A percentile compares a stretch with the other conserved stretches of the same genome.
Conservation (phyloP, 2,113 vertebrate species). For the Caloenas nicobarica region DNA sequence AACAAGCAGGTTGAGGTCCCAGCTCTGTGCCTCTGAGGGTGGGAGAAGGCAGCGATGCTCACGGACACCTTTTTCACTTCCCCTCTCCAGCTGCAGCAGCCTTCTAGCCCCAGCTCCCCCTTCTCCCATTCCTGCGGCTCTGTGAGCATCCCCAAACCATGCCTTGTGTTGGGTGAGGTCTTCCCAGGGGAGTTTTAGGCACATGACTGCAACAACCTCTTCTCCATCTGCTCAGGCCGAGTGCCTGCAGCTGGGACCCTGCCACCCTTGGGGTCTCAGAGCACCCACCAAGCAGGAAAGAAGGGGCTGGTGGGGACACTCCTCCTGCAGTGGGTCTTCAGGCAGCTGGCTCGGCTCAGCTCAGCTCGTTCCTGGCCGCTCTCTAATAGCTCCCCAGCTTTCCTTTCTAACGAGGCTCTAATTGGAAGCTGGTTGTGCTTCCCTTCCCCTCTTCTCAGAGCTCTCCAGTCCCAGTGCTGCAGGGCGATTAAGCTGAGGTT, state of each 20-base stretch:
- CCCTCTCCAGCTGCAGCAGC: background rate
- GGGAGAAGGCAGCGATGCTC: background rate
- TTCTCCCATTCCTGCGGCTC: background rate
- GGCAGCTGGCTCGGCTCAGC: background rate
- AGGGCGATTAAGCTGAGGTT: conserved; percentile 85
- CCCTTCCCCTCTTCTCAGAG: conserved; percentile 75
- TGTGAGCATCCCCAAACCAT: background rate
- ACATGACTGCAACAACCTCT: background rate
- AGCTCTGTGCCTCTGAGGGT: background rate
- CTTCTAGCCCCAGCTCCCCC: background rate
- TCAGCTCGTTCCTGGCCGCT: conserved; percentile 29
- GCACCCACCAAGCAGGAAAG: background rate
- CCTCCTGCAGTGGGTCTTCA: background rate
- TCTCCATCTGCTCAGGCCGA: background rate
- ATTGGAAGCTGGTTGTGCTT: conserved; percentile 80
- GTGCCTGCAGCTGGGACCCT: background rate
- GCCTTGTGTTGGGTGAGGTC: background rate
- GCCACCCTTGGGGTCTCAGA: background rate
- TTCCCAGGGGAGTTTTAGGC: background rate
- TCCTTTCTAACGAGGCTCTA: conserved; percentile 83
- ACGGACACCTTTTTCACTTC: background rate
- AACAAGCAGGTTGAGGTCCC: background rate
- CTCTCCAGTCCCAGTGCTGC: conserved; percentile 78
- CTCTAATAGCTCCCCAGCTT: conserved; percentile 73
- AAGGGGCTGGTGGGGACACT: background rate